These are phyloP conservation scores for Palythoa grandiflora DNA, from an alignment of 92 coral and sea anemone species.

Conservation along the genomic window DNA sequence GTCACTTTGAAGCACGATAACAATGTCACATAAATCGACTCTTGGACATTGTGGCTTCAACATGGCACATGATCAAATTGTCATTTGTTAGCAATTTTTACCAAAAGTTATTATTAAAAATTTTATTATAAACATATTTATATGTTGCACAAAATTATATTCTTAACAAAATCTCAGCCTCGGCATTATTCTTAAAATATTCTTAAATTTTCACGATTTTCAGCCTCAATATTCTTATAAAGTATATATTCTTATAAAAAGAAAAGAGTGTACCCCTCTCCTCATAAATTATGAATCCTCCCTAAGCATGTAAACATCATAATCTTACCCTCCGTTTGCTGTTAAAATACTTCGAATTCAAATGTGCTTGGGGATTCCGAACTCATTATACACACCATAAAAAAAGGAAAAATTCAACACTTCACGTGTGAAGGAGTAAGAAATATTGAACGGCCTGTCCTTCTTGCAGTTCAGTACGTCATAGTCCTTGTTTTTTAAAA, in stretches of 20 bases:
- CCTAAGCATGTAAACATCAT: not conserved
- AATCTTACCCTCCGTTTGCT: slow-evolving; percentile 8
- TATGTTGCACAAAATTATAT: no score
- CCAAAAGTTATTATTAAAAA: no score
- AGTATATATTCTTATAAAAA: not conserved
- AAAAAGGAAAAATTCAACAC: not conserved
- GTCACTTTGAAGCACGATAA: not conserved
- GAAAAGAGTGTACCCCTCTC: not conserved
- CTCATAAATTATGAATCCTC: not conserved
- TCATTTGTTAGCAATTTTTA: slow-evolving; percentile 35
- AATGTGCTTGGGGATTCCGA: slow-evolving; percentile 36
- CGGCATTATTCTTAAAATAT: no score
- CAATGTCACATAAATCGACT: not conserved
- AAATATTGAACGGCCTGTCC: not conserved
- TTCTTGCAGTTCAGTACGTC: not conserved
- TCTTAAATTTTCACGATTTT: no score
- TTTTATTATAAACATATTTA: no score
- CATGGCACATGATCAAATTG: not conserved
- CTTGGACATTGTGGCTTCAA: not conserved
- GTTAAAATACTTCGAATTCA: slow-evolving; percentile 22
- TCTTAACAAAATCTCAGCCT: no score
- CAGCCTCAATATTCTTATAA: no score
- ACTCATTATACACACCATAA: slow-evolving; percentile 26
- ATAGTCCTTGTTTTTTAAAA: slow-evolving; percentile 17
- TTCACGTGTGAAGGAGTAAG: slow-evolving; percentile 19